phyloP scores from a whole-genome alignment of 1,140 invertebrate genomes.

The Trinorchestia longiramus region DNA sequence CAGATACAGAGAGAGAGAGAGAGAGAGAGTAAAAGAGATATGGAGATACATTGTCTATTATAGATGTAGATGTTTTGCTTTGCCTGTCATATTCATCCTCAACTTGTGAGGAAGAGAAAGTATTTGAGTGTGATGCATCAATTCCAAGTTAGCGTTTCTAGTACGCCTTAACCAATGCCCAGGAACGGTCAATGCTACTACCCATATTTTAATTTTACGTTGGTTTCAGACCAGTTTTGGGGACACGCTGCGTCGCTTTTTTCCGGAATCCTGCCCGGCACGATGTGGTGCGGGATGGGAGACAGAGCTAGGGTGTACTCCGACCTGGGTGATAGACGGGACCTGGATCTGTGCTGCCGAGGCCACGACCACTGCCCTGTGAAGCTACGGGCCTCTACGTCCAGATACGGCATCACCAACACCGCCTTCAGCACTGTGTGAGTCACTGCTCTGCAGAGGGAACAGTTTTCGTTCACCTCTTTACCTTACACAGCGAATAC shows the following conservation, averaged over 20 bases:
- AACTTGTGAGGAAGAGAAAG: too few relatives aligned
- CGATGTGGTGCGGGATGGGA: constrained; percentile 82
- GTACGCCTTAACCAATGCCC: background rate
- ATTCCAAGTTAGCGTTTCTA: too few relatives aligned
- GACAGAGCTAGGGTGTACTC: constrained; percentile 76
- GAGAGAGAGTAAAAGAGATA: too few relatives aligned
- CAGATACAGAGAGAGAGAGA: too few relatives aligned
- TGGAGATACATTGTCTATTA: too few relatives aligned
- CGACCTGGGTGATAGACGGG: constrained; percentile 80
- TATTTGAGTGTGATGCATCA: too few relatives aligned
- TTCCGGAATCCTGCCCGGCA: constrained; percentile 71
- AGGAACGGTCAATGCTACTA: background rate
- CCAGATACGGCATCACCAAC: constrained; percentile 85
- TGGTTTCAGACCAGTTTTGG: constrained; percentile 25
- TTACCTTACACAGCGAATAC: too few relatives aligned
- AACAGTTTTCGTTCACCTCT: background rate
- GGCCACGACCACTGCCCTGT: constrained; percentile 85
- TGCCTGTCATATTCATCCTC: too few relatives aligned
- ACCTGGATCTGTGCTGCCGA: constrained; percentile 85
- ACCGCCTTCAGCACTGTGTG: constrained; percentile 87
- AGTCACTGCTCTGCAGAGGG: constrained; percentile 66
- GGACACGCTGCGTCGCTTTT: constrained; percentile 52
- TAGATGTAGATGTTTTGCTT: too few relatives aligned
- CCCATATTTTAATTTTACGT: background rate
- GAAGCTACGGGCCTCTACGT: constrained; percentile 80